Evolutionary conservation across 2,797 vertebrate species (phyloP), one percentile per base, ranked within the genome.

Genomic region (Bradypus variegatus): DNA sequence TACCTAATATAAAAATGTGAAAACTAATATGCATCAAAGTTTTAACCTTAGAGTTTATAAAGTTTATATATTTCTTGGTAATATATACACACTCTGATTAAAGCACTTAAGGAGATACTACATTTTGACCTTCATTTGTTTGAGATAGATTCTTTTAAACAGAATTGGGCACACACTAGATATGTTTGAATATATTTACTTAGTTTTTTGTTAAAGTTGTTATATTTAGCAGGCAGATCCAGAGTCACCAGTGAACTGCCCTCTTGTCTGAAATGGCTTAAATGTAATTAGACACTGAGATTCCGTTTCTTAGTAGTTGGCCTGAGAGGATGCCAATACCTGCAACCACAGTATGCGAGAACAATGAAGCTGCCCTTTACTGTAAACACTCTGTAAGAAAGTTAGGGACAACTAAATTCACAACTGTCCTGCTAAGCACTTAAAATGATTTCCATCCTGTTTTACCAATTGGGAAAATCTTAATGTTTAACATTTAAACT

Each of bases 401-500:
- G 77, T 90, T 31, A 67, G 38, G 12, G 84, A 70, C 48, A 38
- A 69, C 15, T 25, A 65, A 76, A 79, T 83, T 85, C 50, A 73
- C 29, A 13, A 0, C n/a, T 58, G n/a, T 38, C 83, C 79, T 86
- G 41, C 65, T 82, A 60, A 75, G 80, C 75, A 88, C 85, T 75
- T 76, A 75, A 83, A 78, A 79, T 92, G 81, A 93, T 95, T 96
- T 95, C 91, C 91, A 93, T 93, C 92, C 78, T 94, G 78, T 92
- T 95, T 94, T 89, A 92, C 81, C 79, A 95, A 93, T 93, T 94
- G 93, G 95, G 62, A 96, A 89, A 87, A 86, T 36, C 29, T 93
- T 89, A 86, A 86, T 96, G 95, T 96, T 96, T 96, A 95, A 94
- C 94, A 95, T 95, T 95, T 96, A 95, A 96, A 96, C 95, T 93